These are phyloP conservation scores for Ceryle rudis DNA, from an alignment of 2,797 vertebrate species.

Conservation along the genomic window DNA sequence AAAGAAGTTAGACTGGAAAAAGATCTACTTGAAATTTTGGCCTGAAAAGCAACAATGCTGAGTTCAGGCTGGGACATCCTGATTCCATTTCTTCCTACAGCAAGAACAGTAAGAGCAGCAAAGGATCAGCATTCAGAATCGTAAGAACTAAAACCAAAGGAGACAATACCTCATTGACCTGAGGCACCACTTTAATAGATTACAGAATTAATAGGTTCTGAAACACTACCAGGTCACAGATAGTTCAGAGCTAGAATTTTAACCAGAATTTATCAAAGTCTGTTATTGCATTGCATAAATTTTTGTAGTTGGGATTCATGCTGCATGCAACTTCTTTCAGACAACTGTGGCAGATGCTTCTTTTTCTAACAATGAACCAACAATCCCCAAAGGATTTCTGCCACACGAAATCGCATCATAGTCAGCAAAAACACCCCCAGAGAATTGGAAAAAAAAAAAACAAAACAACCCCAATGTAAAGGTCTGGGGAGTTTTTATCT, in stretches of 20 bases:
- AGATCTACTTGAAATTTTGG: neutral
- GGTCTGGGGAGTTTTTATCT: rapidly evolving
- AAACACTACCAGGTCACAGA: rapidly evolving
- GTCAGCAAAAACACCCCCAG: neutral
- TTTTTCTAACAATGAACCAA: neutral
- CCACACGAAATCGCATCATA: neutral
- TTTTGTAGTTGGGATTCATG: neutral
- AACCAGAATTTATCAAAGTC: neutral
- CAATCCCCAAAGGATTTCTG: neutral
- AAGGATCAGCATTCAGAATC: neutral
- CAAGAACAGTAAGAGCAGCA: neutral
- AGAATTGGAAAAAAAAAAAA: neutral
- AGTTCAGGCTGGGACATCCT: neutral
- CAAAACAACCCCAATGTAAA: neutral
- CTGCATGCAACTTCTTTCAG: neutral
- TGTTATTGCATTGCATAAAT: neutral
- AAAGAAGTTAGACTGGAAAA: neutral
- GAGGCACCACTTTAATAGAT: neutral
- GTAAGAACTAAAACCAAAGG: neutral
- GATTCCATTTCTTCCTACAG: neutral
- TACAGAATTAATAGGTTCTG: neutral
- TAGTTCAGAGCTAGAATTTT: neutral
- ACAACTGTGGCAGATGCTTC: neutral
- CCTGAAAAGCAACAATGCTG: neutral
- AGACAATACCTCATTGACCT: neutral